Evolutionary conservation across 1,140 invertebrate genomes (phyloP).

Genomic region (Meteorus sp.): DNA sequence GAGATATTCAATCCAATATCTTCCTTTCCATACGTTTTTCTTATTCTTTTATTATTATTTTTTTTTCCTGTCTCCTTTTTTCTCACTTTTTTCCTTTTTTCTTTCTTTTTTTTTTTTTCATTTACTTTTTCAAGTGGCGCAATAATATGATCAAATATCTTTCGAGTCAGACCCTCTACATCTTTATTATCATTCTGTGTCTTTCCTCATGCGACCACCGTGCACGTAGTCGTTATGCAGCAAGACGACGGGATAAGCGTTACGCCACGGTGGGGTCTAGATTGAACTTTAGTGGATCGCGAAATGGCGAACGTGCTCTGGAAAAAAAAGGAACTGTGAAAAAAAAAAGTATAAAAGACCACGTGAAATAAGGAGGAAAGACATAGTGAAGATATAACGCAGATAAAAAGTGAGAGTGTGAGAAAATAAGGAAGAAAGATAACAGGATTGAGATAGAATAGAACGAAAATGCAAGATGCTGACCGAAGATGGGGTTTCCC

Average conservation of each 20-base stretch:
- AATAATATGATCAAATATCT: constrained; percentile 17
- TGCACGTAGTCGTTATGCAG: constrained; percentile 19
- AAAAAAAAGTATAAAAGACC: constrained; percentile 7
- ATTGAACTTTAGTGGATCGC: constrained; percentile 25
- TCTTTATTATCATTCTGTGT: not conserved
- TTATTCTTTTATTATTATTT: too few species aligned
- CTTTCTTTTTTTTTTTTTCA: not conserved
- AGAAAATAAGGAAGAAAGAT: constrained; percentile 9
- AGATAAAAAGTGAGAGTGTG: not conserved
- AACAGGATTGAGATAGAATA: too few species aligned
- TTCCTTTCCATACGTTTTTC: too few species aligned
- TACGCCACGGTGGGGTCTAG: constrained; percentile 13
- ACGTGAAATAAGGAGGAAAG: not conserved
- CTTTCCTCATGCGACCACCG: not conserved
- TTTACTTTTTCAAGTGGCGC: not conserved
- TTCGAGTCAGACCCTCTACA: not conserved
- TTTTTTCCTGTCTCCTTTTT: too few species aligned
- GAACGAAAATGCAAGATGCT: constrained; percentile 29
- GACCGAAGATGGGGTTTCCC: constrained; percentile 70
- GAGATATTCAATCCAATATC: too few species aligned
- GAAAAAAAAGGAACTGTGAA: not conserved
- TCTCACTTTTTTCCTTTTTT: not conserved
- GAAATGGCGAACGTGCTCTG: constrained; percentile 16
- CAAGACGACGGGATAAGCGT: constrained; percentile 18
- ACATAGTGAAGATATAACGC: not conserved